Evolutionary conservation across 2,888 invertebrate genomes (phyloP), one percentile per base, ranked within the genome.

Genomic region (Pterostichus madidus): DNA sequence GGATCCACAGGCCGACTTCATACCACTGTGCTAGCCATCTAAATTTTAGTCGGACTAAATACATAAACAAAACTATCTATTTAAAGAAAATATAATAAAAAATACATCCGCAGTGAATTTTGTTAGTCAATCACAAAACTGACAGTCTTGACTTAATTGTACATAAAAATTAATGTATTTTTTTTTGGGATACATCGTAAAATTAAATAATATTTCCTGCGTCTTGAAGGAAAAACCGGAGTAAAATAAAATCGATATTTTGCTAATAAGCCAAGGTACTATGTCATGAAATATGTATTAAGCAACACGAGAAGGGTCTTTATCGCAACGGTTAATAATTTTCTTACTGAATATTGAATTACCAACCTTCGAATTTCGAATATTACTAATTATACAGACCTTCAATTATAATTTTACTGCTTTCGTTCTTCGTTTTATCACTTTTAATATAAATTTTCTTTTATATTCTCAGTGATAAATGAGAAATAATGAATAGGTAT

Each of bases 241-340:
- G 56, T 13, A 61, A 61, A 61, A 61, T 61, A 61, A n/a, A n/a
- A 61, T 61, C 31, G 5, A 10, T 61, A 61, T 11, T 11, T 32
- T 61, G 32, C 32, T 32, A 61, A 61, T 61, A 4, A 61, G 61
- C 8, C 32, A 32, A 61, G 32, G 61, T 61, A 61, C 32, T 31
- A 32, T 61, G 61, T 61, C 31, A 61, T 31, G 13, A 61, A 61
- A 61, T 61, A 61, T 61, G 32, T 32, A 49, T 49, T 49, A 10
- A 11, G 49, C 10, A 61, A 61, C 32, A 61, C 32, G 32, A 61
- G 61, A 31, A 61, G 61, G 32, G 61, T 32, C 35, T 61, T 61
- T 61, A 61, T 61, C 61, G n/a, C n/a, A 61, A 61, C 61, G 13
- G 61, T 61, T 61, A 61, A 61, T 61, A 61, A 61, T 61, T 61